phyloP scores from a whole-genome alignment of 2,113 vertebrate genomes.

The Lepus timidus region DNA sequence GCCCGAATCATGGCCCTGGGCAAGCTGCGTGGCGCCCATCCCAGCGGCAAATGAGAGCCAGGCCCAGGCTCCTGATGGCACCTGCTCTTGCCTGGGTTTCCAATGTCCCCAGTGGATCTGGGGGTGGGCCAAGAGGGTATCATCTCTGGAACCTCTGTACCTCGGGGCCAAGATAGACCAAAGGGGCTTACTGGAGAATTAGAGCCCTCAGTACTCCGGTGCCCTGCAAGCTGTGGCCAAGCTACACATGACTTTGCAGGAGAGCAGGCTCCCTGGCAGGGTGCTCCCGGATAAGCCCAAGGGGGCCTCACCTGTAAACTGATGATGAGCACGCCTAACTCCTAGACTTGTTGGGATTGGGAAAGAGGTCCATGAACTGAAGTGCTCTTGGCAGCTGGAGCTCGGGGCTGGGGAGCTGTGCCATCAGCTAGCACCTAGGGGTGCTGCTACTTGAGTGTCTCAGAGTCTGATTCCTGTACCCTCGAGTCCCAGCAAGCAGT shows the following conservation, averaged over 20 bases:
- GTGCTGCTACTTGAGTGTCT: neutral
- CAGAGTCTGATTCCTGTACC: neutral
- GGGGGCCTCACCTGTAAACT: constrained; percentile 24
- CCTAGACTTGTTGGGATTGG: constrained; percentile 16
- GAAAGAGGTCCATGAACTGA: constrained; percentile 39
- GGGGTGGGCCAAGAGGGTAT: neutral
- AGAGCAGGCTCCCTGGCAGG: neutral
- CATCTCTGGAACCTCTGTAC: constrained; percentile 21
- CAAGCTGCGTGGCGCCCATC: constrained; percentile 64
- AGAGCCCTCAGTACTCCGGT: neutral
- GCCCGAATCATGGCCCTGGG: constrained; percentile 70
- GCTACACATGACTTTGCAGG: neutral
- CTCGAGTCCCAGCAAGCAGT: neutral
- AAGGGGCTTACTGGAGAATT: neutral
- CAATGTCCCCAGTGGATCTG: constrained; percentile 5
- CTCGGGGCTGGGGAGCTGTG: constrained; percentile 14
- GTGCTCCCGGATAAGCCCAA: neutral
- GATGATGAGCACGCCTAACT: constrained; percentile 40
- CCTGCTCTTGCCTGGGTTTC: constrained; percentile 65
- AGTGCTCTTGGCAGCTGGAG: neutral
- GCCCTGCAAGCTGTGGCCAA: neutral
- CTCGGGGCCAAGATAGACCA: neutral
- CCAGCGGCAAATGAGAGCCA: constrained; percentile 78
- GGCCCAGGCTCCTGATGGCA: constrained; percentile 63
- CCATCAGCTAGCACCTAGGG: neutral